Percentiles rank a stretch among this genome's conserved stretches.
These are phyloP conservation scores for Oreochromis mossambicus DNA, from an alignment of 2,797 vertebrate species.

Conservation along the genomic window DNA sequence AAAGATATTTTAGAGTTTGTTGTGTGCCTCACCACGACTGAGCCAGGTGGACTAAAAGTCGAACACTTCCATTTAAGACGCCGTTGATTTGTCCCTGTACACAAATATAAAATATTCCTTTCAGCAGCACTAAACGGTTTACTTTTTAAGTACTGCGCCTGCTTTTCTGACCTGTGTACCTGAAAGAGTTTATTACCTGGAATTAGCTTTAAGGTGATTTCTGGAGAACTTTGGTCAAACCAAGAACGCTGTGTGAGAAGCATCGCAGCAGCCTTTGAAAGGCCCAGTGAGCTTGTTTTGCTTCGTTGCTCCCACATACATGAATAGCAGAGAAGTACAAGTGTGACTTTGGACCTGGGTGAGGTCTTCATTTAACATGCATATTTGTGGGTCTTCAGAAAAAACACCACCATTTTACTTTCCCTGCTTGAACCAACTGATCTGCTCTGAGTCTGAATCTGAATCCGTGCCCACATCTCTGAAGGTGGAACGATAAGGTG, in stretches of 20 bases:
- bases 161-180: not conserved
- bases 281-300: not conserved
- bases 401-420: not conserved
- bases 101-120: not conserved
- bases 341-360: not conserved
- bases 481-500: not conserved
- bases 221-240: not conserved
- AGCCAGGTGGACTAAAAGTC: not conserved
- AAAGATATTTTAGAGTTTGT: not conserved
- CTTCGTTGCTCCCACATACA: not conserved
- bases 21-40: not conserved
- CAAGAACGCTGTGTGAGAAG: not conserved
- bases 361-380: not conserved
- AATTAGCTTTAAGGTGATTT: not conserved
- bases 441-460: not conserved
- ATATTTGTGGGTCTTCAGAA: not conserved
- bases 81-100: not conserved
- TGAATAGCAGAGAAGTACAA: not conserved
- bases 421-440: not conserved
- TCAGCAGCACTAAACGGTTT: not conserved
- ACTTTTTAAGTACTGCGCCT: not conserved
- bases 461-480: not conserved
- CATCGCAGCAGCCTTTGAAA: not conserved
- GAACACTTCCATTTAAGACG: not conserved
- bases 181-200: not conserved